phyloP scores from a whole-genome alignment of 1,140 invertebrate genomes.

The Cyclargus thomasi region DNA sequence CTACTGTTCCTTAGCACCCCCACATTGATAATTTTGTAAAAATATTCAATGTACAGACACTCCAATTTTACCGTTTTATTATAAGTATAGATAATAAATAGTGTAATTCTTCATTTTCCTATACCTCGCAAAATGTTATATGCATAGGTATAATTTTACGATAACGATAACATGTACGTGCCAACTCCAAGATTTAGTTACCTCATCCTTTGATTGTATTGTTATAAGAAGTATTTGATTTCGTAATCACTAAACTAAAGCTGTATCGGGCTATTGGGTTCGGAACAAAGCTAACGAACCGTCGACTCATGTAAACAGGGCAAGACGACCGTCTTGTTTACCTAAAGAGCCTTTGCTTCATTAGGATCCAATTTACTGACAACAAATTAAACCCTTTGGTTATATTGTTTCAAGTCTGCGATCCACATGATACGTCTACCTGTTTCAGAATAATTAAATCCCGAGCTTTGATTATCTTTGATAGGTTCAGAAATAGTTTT shows the following conservation, averaged over 20 bases:
- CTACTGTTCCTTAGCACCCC: no score
- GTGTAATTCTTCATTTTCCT: no score
- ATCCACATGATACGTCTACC: constrained; percentile 14
- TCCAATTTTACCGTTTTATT: no score
- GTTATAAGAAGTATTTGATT: constrained; percentile 17
- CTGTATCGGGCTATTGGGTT: constrained; percentile 61
- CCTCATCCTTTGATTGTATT: constrained; percentile 10
- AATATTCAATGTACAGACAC: no score
- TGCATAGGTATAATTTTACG: no score
- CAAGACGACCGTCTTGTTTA: constrained; percentile 72
- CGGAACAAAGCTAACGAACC: constrained; percentile 74
- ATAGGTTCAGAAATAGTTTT: not conserved
- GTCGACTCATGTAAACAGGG: constrained; percentile 70
- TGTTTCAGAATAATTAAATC: not conserved
- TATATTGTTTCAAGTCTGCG: constrained; percentile 33
- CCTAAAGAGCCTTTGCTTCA: constrained; percentile 72
- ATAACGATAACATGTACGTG: no score
- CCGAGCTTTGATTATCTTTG: not conserved
- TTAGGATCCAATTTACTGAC: constrained; percentile 74
- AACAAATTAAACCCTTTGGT: constrained; percentile 65
- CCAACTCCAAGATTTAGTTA: no score
- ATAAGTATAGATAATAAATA: no score
- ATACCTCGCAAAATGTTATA: no score
- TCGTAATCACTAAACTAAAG: constrained; percentile 31
- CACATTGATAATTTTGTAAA: no score